phyloP scores from a whole-genome alignment of 2,888 invertebrate species.

The Trachelus iudaicus region DNA sequence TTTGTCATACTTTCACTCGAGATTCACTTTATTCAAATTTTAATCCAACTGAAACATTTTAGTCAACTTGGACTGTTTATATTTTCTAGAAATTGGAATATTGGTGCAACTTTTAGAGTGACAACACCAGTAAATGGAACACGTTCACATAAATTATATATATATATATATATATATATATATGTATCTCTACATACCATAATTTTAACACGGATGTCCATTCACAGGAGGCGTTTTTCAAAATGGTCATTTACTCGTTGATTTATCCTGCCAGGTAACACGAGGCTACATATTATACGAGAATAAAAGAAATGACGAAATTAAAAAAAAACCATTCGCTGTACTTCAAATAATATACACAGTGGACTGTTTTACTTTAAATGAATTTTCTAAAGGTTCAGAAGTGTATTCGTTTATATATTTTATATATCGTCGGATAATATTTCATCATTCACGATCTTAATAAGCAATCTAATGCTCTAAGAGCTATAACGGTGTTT shows the following conservation, averaged over 20 bases:
- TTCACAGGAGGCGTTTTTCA: too few species aligned
- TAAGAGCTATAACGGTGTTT: neutral
- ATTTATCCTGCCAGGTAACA: neutral
- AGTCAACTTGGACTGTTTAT: neutral
- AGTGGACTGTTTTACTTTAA: neutral
- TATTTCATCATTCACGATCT: neutral
- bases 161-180: too few species aligned
- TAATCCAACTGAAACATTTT: neutral
- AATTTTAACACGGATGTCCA: too few species aligned
- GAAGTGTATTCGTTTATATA: neutral
- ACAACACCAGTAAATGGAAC: too few species aligned
- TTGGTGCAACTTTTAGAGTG: neutral
- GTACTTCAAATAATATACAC: neutral
- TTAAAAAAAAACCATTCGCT: neutral
- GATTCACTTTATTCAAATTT: neutral
- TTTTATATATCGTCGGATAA: neutral
- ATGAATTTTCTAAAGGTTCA: neutral
- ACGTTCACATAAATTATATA: too few species aligned
- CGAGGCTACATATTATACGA: neutral
- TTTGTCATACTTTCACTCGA: neutral
- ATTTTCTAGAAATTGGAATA: neutral
- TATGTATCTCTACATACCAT: too few species aligned
- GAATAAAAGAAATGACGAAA: neutral
- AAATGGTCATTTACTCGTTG: too few species aligned
- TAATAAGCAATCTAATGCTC: neutral